Conservation (phyloP, 2,888 invertebrate genomes). For the Caenorhabditis sinica region DNA sequence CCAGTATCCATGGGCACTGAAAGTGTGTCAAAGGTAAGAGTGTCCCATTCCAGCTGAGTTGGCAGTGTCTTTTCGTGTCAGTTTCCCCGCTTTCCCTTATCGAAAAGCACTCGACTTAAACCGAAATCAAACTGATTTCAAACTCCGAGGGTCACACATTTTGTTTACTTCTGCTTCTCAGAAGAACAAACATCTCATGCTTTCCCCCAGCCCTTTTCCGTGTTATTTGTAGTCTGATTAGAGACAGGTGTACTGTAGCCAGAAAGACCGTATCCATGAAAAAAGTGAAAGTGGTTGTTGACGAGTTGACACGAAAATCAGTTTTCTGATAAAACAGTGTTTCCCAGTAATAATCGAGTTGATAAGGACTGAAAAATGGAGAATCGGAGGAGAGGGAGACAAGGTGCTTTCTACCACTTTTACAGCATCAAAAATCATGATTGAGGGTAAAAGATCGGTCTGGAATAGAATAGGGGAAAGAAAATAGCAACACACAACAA, state of each 20-base stretch:
- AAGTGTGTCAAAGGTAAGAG: slow-evolving; percentile 69
- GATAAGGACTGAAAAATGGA: slow-evolving; percentile 34
- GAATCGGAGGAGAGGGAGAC: not conserved
- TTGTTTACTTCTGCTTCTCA: slow-evolving; percentile 48
- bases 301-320: slow-evolving; percentile 29
- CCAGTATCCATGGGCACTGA: slow-evolving; percentile 71
- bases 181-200: slow-evolving; percentile 30
- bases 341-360: slow-evolving; percentile 46
- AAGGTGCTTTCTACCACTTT: not conserved
- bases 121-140: slow-evolving; percentile 43
- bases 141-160: slow-evolving; percentile 27
- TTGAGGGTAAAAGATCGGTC: slow-evolving; percentile 44
- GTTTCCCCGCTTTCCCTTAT: slow-evolving; percentile 6
- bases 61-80: slow-evolving; percentile 28
- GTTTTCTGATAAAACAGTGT: slow-evolving; percentile 54
- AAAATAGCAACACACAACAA: not conserved
- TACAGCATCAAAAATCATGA: slow-evolving; percentile 51
- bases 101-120: slow-evolving; percentile 42
- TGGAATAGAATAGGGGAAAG: not conserved
- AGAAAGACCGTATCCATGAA: slow-evolving; percentile 29
- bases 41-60: slow-evolving; percentile 15
- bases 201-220: slow-evolving; percentile 6
- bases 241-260: slow-evolving; percentile 32
- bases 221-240: slow-evolving; percentile 37
- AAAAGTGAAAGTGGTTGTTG: slow-evolving; percentile 54